Percentiles rank a stretch among this genome's conserved stretches.
These are phyloP conservation scores for Rhodinocichla rosea DNA, from an alignment of 2,113 vertebrate species.

Conservation along the genomic window DNA sequence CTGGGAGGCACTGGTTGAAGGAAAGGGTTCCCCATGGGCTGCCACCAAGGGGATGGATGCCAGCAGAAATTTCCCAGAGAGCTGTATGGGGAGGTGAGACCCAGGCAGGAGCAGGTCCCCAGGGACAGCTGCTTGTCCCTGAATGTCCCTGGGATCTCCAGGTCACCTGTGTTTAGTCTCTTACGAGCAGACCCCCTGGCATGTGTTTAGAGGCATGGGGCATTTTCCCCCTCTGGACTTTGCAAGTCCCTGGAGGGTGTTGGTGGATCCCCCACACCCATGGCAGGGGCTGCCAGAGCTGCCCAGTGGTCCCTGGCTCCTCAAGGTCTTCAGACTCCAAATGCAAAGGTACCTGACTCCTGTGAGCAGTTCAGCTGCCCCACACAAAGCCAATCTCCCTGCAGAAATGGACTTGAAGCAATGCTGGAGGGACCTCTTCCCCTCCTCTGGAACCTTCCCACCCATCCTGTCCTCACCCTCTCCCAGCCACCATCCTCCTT, in stretches of 20 bases:
- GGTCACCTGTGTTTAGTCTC: background rate
- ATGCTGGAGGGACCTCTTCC: background rate
- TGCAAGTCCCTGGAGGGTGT: background rate
- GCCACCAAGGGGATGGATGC: background rate
- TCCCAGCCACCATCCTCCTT: background rate
- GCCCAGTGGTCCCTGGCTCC: background rate
- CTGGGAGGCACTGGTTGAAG: background rate
- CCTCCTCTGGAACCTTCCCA: background rate
- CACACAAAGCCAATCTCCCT: background rate
- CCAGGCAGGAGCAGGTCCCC: background rate
- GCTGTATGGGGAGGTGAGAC: background rate
- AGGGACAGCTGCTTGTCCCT: background rate
- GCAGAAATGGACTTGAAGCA: background rate
- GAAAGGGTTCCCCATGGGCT: background rate
- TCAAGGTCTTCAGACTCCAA: background rate
- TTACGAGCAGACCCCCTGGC: background rate
- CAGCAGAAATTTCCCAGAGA: background rate
- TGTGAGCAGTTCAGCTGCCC: background rate
- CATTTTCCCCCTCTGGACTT: background rate
- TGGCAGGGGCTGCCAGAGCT: background rate
- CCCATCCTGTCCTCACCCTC: background rate
- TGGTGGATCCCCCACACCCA: background rate
- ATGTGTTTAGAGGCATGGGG: accelerated
- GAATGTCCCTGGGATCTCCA: background rate
- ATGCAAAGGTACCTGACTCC: background rate